These are phyloP conservation scores for rabbit (Oryctolagus cuniculus) DNA, from an alignment of 2,113 vertebrate species.

Conservation along the genomic window DNA sequence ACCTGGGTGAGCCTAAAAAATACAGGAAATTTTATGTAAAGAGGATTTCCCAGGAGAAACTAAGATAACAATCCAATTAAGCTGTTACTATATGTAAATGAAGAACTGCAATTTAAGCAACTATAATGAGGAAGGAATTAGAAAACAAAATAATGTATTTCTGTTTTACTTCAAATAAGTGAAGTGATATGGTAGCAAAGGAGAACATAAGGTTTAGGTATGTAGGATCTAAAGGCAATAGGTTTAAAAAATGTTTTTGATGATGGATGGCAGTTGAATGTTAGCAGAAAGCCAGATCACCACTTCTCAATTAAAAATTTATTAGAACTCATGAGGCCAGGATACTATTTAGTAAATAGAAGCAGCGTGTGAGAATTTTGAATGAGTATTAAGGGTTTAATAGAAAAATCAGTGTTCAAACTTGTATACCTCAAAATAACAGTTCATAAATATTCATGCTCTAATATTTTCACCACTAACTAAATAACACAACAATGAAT, in stretches of 20 bases:
- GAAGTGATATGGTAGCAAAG: constrained; percentile 72
- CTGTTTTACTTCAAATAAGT: constrained; percentile 70
- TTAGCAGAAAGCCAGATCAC: constrained; percentile 67
- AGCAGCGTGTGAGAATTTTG: constrained; percentile 83
- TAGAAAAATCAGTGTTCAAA: constrained; percentile 83
- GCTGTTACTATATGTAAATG: constrained; percentile 67
- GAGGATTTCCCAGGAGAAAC: constrained; percentile 64
- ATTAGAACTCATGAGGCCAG: constrained; percentile 82
- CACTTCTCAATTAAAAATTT: constrained; percentile 85
- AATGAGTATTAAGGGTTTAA: constrained; percentile 80
- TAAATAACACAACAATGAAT: constrained; percentile 22
- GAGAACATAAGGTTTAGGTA: constrained; percentile 51
- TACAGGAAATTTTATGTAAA: constrained; percentile 22
- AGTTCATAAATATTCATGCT: constrained; percentile 81
- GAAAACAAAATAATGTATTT: constrained; percentile 57
- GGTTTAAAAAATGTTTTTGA: constrained; percentile 77
- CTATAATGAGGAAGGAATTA: constrained; percentile 32
- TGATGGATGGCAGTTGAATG: constrained; percentile 73
- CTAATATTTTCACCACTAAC: constrained; percentile 10
- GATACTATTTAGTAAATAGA: constrained; percentile 84
- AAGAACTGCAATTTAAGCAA: constrained; percentile 63
- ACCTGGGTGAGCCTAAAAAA: constrained; percentile 60
- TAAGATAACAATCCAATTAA: constrained; percentile 70
- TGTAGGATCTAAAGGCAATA: constrained; percentile 70
- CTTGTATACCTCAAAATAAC: constrained; percentile 76